A percentile compares a stretch with the other conserved stretches of the same genome.
phyloP scores from a whole-genome alignment of 2,888 invertebrate genomes.

The Patella caerulea region DNA sequence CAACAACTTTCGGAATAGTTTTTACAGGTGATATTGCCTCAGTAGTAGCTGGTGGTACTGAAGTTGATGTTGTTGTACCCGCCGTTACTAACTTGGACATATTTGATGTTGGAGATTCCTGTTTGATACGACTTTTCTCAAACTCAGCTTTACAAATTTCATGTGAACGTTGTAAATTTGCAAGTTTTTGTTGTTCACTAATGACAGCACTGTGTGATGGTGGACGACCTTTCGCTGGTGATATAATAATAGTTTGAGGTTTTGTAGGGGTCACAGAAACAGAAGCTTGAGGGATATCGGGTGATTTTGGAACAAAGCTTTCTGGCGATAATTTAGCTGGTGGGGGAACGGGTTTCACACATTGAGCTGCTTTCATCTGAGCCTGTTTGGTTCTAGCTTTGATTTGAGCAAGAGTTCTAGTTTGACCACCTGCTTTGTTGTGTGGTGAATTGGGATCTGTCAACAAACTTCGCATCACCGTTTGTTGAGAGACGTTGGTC shows the following conservation, averaged over 20 bases:
- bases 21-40: constrained; percentile 9
- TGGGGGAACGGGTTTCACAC: background rate
- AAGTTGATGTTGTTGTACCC: background rate
- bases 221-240: background rate
- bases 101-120: constrained; percentile 16
- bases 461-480: constrained; percentile 21
- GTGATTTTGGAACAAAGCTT: background rate
- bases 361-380: constrained; percentile 1
- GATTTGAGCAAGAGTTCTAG: constrained; percentile 64
- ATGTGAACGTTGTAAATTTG: constrained; percentile 93
- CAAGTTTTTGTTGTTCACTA: constrained; percentile 66
- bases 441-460: background rate
- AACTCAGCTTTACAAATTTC: constrained; percentile 86
- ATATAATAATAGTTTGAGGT: background rate
- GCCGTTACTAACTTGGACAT: background rate
- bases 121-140: constrained; percentile 80
- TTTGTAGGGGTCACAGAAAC: background rate
- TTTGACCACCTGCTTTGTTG: constrained; percentile 40
- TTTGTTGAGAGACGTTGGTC: constrained; percentile 18
- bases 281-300: background rate
- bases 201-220: background rate
- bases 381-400: constrained; percentile 51
- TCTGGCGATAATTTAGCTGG: background rate
- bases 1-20: constrained; percentile 2
- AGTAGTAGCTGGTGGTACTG: constrained; percentile 6